phyloP scores from a whole-genome alignment of 2,113 vertebrate species.

The Lepidothrix coronata region DNA sequence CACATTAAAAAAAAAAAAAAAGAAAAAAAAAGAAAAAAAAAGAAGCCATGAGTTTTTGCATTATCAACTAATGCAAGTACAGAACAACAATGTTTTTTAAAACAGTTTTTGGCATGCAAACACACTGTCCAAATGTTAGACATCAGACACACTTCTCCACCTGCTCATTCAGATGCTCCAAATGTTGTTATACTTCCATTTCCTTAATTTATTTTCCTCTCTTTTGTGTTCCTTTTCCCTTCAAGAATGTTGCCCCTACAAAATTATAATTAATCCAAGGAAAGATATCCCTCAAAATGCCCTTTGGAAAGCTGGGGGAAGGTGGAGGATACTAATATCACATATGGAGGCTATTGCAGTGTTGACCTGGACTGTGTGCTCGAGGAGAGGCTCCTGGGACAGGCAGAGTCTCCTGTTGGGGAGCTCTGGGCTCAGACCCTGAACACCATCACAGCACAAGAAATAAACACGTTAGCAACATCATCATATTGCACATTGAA shows the following conservation, averaged over 20 bases:
- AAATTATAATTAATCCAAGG: not conserved
- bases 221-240: not conserved
- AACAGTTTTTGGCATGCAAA: not conserved
- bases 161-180: not conserved
- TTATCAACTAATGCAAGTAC: not conserved
- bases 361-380: not conserved
- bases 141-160: not conserved
- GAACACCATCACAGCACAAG: not conserved
- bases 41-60: not conserved
- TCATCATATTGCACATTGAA: not conserved
- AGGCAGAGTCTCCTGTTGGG: not conserved
- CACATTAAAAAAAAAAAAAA: not conserved
- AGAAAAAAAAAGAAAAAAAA: rapidly evolving
- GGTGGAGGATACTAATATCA: not conserved
- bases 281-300: not conserved
- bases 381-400: not conserved
- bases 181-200: not conserved
- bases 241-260: not conserved
- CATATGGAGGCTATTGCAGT: not conserved
- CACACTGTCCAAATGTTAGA: not conserved
- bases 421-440: not conserved
- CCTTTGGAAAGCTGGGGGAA: not conserved
- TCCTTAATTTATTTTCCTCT: not conserved
- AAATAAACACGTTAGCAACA: not conserved
- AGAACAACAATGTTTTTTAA: not conserved